A percentile compares a stretch with the other conserved stretches of the same genome.
Conservation (phyloP, 2,113 vertebrate species). For the Carassius auratus region DNA sequence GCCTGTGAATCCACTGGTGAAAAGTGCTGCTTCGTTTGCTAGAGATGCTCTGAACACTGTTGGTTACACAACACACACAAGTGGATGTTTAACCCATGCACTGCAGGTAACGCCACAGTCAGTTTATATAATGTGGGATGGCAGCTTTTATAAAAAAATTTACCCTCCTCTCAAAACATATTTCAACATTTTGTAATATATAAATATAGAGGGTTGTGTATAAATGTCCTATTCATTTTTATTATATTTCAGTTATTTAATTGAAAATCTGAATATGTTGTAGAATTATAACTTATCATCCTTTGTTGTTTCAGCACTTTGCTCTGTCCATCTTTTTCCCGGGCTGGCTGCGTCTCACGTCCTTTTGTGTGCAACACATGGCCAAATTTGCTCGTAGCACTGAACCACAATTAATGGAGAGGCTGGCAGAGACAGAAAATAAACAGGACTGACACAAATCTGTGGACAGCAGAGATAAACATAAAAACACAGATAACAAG, state of each 20-base stretch:
- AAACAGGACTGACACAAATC: constrained; percentile 55
- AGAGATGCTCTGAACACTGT: constrained; percentile 78
- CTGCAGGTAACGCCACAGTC: constrained; percentile 71
- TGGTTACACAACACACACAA: constrained; percentile 72
- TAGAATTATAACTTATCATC: too few relatives aligned
- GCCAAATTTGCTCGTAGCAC: background rate
- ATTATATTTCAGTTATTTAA: background rate
- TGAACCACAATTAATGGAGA: background rate
- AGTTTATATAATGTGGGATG: background rate
- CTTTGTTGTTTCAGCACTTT: constrained; percentile 55
- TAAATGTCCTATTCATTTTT: background rate
- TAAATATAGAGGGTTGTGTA: background rate
- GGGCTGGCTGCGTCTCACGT: constrained; percentile 68
- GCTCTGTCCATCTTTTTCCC: constrained; percentile 66
- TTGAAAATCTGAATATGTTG: background rate
- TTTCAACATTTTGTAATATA: background rate
- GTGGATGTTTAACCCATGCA: constrained; percentile 74
- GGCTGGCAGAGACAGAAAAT: background rate
- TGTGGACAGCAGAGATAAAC: background rate
- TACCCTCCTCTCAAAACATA: background rate
- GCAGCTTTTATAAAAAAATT: background rate
- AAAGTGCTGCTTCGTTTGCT: constrained; percentile 65
- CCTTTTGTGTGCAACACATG: constrained; percentile 58
- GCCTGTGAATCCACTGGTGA: constrained; percentile 53
- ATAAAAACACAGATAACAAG: background rate